Conservation (phyloP, 2,888 invertebrate species). For the Apodemia mormo region DNA sequence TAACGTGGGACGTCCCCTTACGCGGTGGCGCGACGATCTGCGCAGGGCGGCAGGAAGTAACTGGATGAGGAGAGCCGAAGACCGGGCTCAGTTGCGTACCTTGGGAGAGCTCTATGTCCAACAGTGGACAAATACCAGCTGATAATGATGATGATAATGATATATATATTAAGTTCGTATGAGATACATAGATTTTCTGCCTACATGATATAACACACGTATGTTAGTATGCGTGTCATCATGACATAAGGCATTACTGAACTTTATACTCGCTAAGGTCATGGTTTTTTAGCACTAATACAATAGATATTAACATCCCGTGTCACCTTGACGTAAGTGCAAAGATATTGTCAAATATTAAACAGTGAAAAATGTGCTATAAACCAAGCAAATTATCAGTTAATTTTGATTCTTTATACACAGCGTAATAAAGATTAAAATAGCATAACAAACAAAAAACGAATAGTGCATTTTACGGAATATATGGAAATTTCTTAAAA, state of each 20-base stretch:
- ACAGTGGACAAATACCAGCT: no score
- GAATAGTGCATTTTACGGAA: conserved; percentile 47
- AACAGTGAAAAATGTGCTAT: conserved; percentile 39
- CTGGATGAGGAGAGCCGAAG: no score
- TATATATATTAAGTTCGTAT: no score
- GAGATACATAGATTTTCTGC: neutral
- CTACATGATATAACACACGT: neutral
- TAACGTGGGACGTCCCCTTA: no score
- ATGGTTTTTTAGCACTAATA: conserved; percentile 57
- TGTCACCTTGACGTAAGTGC: conserved; percentile 75
- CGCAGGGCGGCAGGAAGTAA: no score
- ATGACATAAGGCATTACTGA: conserved; percentile 66
- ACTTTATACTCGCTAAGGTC: conserved; percentile 78
- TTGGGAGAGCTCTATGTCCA: no score
- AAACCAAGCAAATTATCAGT: conserved; percentile 33
- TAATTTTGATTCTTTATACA: conserved; percentile 47
- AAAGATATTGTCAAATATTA: conserved; percentile 53
- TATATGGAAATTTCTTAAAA: conserved; percentile 32
- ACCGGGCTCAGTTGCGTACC: no score
- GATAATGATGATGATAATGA: no score
- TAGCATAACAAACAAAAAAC: conserved; percentile 41
- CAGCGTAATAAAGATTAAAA: conserved; percentile 44
- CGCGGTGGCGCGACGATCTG: no score
- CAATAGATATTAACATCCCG: conserved; percentile 63
- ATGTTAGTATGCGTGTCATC: conserved; percentile 43